Conservation (phyloP, 53 echinoderm and acorn worm species). For the Actinopyga echinites region DNA sequence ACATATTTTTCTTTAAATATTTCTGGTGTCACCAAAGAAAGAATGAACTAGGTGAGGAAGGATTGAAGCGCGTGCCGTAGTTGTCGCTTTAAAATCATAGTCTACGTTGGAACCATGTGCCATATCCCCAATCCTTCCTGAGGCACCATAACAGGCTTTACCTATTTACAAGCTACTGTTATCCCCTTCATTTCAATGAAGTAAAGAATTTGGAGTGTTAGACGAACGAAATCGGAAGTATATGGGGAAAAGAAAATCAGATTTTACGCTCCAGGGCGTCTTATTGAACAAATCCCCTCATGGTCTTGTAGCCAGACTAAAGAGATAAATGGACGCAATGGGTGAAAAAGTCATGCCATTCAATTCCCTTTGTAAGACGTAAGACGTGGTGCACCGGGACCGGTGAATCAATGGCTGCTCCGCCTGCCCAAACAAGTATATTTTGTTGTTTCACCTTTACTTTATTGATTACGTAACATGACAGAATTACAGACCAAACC, state of each 20-base stretch:
- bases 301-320: conserved; percentile 5
- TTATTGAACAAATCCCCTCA: conserved; percentile 33
- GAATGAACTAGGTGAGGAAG: no score
- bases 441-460: no score
- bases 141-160: conserved; percentile 32
- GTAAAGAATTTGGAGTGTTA: conserved; percentile 30
- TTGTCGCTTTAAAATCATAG: not conserved
- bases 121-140: conserved; percentile 20
- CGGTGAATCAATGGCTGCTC: no score
- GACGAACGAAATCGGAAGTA: conserved; percentile 29
- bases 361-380: no score
- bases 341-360: conserved; percentile 21
- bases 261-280: conserved; percentile 31
- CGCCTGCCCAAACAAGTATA: no score
- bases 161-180: conserved; percentile 36
- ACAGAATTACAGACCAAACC: no score
- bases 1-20: no score
- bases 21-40: no score
- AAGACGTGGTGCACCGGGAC: no score
- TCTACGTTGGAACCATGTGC: not conserved
- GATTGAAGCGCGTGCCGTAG: not conserved
- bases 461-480: no score
- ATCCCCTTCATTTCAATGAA: not conserved
- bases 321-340: conserved; percentile 3
- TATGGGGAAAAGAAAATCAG: conserved; percentile 1